Evolutionary conservation across 1,140 invertebrate genomes (phyloP).

Genomic region (Bactericera cockerelli): DNA sequence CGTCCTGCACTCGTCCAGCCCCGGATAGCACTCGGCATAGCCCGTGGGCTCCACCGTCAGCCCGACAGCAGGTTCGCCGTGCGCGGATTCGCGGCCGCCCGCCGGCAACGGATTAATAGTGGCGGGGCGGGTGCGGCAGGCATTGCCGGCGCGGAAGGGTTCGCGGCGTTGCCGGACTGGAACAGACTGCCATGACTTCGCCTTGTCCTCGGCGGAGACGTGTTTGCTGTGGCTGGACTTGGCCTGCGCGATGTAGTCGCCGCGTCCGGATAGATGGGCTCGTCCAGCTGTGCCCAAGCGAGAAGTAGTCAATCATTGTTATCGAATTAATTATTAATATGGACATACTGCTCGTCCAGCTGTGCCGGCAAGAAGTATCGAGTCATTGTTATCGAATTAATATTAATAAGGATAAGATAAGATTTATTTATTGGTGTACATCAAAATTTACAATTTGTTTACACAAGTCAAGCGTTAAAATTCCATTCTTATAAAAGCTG

Average conservation of each 20-base stretch:
- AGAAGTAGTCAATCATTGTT: too few species aligned
- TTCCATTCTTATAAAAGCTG: too few species aligned
- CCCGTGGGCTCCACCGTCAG: constrained; percentile 69
- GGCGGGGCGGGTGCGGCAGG: constrained; percentile 16
- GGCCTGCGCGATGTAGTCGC: constrained; percentile 61
- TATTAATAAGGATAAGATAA: too few species aligned
- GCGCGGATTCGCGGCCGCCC: constrained; percentile 12
- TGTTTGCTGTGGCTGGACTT: not conserved
- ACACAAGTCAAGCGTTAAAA: too few species aligned
- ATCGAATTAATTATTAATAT: too few species aligned
- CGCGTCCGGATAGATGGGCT: constrained; percentile 88
- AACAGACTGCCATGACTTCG: not conserved
- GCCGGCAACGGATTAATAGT: not conserved
- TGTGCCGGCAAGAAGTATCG: too few species aligned
- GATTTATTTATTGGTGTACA: too few species aligned
- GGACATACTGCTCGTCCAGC: too few species aligned
- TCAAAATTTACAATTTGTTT: too few species aligned
- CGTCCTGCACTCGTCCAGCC: constrained; percentile 83
- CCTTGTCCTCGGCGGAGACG: too few species aligned
- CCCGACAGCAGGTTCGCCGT: constrained; percentile 42
- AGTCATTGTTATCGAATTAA: too few species aligned
- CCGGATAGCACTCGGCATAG: constrained; percentile 95
- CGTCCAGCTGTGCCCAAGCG: constrained; percentile 43
- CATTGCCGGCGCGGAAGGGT: constrained; percentile 22
- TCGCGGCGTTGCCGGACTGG: constrained; percentile 24